Evolutionary conservation across 2,797 vertebrate genomes (phyloP), one percentile per base, ranked within the genome.

Genomic region (Silurus lanzhouensis): DNA sequence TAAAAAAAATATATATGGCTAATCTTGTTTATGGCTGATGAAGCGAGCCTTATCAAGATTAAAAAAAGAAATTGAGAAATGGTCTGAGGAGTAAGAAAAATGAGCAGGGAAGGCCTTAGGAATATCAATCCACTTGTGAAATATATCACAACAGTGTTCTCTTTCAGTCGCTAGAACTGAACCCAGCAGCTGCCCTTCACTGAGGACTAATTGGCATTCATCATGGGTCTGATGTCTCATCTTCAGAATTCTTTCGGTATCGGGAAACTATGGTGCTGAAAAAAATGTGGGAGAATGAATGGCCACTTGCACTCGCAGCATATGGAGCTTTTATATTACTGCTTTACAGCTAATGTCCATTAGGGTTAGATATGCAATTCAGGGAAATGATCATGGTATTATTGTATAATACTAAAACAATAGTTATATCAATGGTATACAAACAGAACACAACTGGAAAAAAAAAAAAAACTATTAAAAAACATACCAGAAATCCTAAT

Each of bases 171-270:
- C 57, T 61, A n/a, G 57, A 25, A 61, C 79, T 78, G 70, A 83
- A 84, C 80, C 68, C 57, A 63, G 82, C 82, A 87, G 83, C 80
- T 80, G 71, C 38, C 44, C 57, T 82, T 77, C 72, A 64, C 44
- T 55, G n/a, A 83, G 48, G 48, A 82, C 85, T 89, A 84, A 89
- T 89, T 87, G 79, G 57, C 70, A 88, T 88, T 87, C 84, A 71
- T 67, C 61, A 84, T n/a, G 38, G 67, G 81, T 84, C 79, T 74
- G 75, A 52, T 60, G 78, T 79, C 85, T 90, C 83, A 88, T 88
- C 74, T 85, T 82, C 76, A 64, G 70, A 82, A 83, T 67, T 80
- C 48, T 84, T 78, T 78, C 55, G 38, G 80, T 84, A 85, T 84
- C 78, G 74, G 70, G 78, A 77, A 46, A 67, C 27, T 46, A 86